Conservation (phyloP, 2,113 vertebrate genomes). For the Nothocercus julius region DNA sequence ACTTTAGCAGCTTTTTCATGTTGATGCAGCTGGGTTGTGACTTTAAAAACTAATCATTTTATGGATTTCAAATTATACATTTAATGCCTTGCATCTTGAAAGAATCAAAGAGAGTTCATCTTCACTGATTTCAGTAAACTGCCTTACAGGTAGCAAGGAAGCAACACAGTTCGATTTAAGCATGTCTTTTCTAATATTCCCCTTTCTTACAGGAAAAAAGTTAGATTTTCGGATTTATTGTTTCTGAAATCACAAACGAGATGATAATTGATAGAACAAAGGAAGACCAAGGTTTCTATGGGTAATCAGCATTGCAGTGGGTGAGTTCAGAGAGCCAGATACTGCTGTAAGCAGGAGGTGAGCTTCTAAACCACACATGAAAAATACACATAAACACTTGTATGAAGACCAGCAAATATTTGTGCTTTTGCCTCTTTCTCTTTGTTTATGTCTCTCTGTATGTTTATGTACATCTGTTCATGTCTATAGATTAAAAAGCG, state of each 20-base stretch:
- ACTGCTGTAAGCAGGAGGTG: not conserved
- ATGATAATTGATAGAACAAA: not conserved
- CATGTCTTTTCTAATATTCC: not conserved
- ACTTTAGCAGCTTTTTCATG: not conserved
- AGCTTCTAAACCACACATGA: not conserved
- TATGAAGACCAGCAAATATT: accelerated
- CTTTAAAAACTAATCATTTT: not conserved
- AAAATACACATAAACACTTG: not conserved
- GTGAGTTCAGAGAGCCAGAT: not conserved
- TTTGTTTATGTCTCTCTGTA: not conserved
- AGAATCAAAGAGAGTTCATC: not conserved
- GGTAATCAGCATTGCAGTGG: not conserved
- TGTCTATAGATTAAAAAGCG: not conserved
- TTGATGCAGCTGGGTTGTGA: not conserved
- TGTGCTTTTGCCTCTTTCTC: not conserved
- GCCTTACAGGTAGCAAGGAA: not conserved
- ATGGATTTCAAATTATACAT: not conserved
- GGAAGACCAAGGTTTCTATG: not conserved
- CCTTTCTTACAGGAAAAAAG: not conserved
- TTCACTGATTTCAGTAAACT: not conserved
- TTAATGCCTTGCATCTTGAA: not conserved
- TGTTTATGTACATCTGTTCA: not conserved
- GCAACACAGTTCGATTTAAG: not conserved
- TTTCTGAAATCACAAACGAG: not conserved
- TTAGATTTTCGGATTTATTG: not conserved